Evolutionary conservation across 2,113 vertebrate species (phyloP).

Genomic region (Gopherus evgoodei): DNA sequence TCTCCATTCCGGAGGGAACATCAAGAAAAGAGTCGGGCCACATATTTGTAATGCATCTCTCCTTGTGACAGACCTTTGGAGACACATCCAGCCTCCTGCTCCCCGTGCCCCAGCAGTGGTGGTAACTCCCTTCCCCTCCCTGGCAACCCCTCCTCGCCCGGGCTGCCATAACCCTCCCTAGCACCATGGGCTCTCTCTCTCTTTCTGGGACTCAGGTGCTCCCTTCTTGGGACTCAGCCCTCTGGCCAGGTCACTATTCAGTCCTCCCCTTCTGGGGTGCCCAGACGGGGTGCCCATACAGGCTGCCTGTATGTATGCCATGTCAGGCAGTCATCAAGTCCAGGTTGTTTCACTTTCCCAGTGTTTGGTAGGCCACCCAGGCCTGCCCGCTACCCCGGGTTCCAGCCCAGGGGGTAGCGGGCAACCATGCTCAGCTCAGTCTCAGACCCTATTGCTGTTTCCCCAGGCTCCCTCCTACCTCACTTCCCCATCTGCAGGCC

Average conservation of each 20-base stretch:
- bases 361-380: neutral
- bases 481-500: neutral
- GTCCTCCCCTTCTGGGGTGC: neutral
- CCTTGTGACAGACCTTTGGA: neutral
- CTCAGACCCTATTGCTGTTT: neutral
- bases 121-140: too few species aligned
- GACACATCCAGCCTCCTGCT: neutral
- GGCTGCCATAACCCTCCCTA: neutral
- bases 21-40: neutral
- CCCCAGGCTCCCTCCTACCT: neutral
- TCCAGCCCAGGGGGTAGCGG: neutral
- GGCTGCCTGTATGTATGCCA: neutral
- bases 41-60: neutral
- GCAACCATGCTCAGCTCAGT: neutral
- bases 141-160: neutral
- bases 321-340: neutral
- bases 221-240: neutral
- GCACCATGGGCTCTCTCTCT: neutral
- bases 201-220: neutral
- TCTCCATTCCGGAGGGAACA: neutral
- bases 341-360: neutral
- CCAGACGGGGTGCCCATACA: neutral
- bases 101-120: too few species aligned
- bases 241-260: too few species aligned
- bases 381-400: neutral